Evolutionary conservation across 2,888 invertebrate genomes (phyloP).

Genomic region (Dynastes grantii): DNA sequence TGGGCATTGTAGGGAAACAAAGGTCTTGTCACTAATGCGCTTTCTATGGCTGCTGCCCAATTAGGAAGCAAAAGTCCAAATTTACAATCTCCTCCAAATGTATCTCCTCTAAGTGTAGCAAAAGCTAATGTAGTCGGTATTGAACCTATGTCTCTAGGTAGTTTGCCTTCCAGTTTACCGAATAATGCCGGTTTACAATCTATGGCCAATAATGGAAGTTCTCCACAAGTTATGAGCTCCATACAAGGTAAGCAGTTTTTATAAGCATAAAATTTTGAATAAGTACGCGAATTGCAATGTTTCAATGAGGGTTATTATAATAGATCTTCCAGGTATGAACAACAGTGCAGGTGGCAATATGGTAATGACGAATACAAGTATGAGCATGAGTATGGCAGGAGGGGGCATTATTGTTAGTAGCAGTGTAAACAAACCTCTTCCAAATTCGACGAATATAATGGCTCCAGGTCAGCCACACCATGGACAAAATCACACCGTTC

Average conservation of each 20-base stretch:
- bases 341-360: conserved; percentile 79
- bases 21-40: conserved; percentile 80
- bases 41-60: conserved; percentile 82
- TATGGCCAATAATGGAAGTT: conserved; percentile 79
- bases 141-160: conserved; percentile 77
- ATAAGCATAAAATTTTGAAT: conserved; percentile 1
- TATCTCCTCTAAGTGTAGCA: conserved; percentile 76
- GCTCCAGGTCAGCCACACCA: conserved; percentile 72
- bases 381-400: conserved; percentile 81
- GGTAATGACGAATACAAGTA: conserved; percentile 86
- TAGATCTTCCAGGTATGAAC: conserved; percentile 75
- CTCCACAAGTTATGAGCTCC: conserved; percentile 81
- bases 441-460: conserved; percentile 75
- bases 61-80: conserved; percentile 88
- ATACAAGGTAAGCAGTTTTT: conserved; percentile 75
- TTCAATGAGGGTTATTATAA: conserved; percentile 20
- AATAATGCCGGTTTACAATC: conserved; percentile 72
- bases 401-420: conserved; percentile 83
- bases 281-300: neutral
- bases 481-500: conserved; percentile 68
- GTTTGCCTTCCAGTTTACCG: conserved; percentile 73
- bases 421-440: conserved; percentile 83
- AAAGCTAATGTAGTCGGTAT: conserved; percentile 72
- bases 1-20: conserved; percentile 77
- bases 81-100: conserved; percentile 89